Evolutionary conservation across 2,888 invertebrate species (phyloP).

Genomic region (Caenorhabditis becei): DNA sequence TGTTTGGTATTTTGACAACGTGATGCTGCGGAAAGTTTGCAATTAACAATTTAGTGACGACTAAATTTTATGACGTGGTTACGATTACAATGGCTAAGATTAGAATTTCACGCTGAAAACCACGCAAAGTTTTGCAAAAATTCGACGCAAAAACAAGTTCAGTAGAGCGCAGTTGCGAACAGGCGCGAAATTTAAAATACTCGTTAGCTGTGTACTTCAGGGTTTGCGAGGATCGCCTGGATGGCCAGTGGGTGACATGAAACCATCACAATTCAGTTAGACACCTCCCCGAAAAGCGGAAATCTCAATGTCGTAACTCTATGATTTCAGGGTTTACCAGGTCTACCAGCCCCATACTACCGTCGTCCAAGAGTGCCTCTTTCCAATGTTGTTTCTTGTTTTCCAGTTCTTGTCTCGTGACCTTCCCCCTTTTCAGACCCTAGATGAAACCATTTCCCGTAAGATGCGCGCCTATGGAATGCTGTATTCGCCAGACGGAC

Average conservation of each 20-base stretch:
- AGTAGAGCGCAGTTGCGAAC: background rate
- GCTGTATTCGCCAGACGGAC: conserved; percentile 79
- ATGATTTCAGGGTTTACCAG: conserved; percentile 65
- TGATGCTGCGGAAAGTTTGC: too few relatives aligned
- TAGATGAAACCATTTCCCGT: conserved; percentile 63
- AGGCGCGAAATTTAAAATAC: too few relatives aligned
- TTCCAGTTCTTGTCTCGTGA: conserved; percentile 12
- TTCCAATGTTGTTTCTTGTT: conserved; percentile 51
- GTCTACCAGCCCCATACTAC: conserved; percentile 63
- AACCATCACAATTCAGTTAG: conserved; percentile 53
- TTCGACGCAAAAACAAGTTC: conserved; percentile 6
- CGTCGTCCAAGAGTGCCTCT: conserved; percentile 59
- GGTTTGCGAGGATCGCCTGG: conserved; percentile 68
- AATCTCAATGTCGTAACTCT: conserved; percentile 12
- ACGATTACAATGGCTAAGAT: too few relatives aligned
- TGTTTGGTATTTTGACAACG: too few relatives aligned
- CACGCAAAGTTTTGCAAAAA: background rate
- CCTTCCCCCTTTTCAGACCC: conserved; percentile 48
- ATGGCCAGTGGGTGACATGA: conserved; percentile 61
- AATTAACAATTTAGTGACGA: background rate
- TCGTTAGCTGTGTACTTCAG: too few relatives aligned
- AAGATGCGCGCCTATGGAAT: conserved; percentile 79
- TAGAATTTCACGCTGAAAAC: too few relatives aligned
- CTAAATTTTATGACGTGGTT: too few relatives aligned
- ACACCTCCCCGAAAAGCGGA: conserved; percentile 13